phyloP scores from a whole-genome alignment of 2,113 vertebrate genomes.

The Actenoides hombroni region DNA sequence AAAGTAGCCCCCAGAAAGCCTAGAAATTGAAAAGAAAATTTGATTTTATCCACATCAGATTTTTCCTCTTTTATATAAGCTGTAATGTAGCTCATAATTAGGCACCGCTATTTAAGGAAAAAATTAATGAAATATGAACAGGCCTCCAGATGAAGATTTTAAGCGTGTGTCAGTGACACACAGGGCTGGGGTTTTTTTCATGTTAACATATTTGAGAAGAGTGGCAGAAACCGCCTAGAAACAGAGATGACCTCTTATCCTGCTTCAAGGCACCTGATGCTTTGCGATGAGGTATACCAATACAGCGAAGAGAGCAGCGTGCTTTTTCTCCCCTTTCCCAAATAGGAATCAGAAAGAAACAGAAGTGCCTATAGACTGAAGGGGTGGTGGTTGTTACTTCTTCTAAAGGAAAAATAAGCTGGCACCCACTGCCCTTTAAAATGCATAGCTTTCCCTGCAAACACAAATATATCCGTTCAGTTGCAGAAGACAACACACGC shows the following conservation, averaged over 20 bases:
- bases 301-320: not conserved
- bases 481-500: not conserved
- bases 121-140: slow-evolving; percentile 30
- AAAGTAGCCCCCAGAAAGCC: not conserved
- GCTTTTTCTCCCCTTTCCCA: not conserved
- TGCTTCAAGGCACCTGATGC: not conserved
- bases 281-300: not conserved
- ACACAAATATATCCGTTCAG: not conserved
- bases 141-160: not conserved
- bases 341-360: not conserved
- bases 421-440: not conserved
- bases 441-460: not conserved
- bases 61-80: not conserved
- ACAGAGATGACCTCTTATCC: not conserved
- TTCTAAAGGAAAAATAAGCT: not conserved
- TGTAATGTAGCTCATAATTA: slow-evolving; percentile 36
- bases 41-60: not conserved
- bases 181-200: not conserved
- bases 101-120: not conserved
- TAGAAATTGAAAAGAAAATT: slow-evolving; percentile 7
- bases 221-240: not conserved
- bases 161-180: not conserved
- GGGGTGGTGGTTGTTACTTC: not conserved
- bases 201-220: slow-evolving; percentile 8
- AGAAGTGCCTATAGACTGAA: accelerated